These are phyloP conservation scores for Carposina sasakii DNA, from an alignment of 1,140 invertebrate genomes.

Conservation along the genomic window DNA sequence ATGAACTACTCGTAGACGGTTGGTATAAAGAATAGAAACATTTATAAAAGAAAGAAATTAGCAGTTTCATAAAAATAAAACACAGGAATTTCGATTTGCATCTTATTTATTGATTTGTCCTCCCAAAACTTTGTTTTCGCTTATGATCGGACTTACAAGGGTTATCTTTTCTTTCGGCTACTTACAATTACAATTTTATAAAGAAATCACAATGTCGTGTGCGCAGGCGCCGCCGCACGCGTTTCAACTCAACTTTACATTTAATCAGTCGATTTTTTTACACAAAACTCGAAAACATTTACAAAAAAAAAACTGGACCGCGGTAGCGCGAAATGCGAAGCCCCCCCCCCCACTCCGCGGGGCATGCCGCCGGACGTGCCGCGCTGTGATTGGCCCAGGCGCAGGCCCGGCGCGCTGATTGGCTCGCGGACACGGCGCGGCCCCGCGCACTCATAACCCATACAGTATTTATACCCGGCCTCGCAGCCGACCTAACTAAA, in stretches of 20 bases:
- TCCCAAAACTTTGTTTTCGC: slow-evolving; percentile 61
- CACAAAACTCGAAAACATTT: slow-evolving; percentile 37
- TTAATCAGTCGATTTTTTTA: slow-evolving; percentile 50
- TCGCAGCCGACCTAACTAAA: slow-evolving; percentile 43
- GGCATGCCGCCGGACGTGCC: slow-evolving; percentile 4
- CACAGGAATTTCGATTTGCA: slow-evolving; percentile 51
- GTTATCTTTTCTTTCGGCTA: slow-evolving; percentile 66
- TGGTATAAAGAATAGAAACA: no score
- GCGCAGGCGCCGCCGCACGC: slow-evolving; percentile 28
- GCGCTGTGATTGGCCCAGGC: slow-evolving; percentile 28
- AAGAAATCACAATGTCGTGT: slow-evolving; percentile 66
- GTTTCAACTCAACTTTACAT: slow-evolving; percentile 39
- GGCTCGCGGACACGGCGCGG: slow-evolving; percentile 16
- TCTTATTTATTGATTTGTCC: slow-evolving; percentile 70
- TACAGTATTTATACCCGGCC: slow-evolving; percentile 35
- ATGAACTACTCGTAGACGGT: no score
- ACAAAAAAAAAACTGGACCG: slow-evolving; percentile 19
- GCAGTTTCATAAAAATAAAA: slow-evolving; percentile 62
- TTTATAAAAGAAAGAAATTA: no score
- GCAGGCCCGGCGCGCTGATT: neutral
- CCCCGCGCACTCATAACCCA: slow-evolving; percentile 21
- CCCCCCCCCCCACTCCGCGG: no score
- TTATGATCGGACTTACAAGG: slow-evolving; percentile 65
- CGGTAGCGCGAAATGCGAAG: no score
- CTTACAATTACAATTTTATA: slow-evolving; percentile 67